Evolutionary conservation across 1,140 invertebrate genomes (phyloP), one percentile per base, ranked within the genome.

Genomic region (Brevipalpus yothersi): DNA sequence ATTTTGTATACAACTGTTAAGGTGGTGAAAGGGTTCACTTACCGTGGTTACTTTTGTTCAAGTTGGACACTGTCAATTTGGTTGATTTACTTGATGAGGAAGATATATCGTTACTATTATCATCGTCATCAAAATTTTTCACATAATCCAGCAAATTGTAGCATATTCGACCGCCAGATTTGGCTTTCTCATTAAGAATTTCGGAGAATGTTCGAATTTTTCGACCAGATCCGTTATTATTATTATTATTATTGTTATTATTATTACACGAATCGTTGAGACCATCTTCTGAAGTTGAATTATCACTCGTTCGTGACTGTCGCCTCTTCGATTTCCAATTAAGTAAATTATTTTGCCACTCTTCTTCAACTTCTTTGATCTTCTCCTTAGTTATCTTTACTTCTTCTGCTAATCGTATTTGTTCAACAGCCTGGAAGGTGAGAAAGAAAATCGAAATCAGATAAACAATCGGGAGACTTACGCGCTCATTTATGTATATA

Each of bases 271-370:
- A 2, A n/a, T 51, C 49, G 17, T 17, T 9, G 9, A n/a, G 9
- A 3, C 13, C 12, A 19, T 51, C 49, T 19, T 9, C 21, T 19
- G n/a, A 10, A 51, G 43, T 45, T 17, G 49, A 17, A 17, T 19
- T 19, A 51, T 51, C 21, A 51, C n/a, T 51, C 12, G 15, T 10
- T 17, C 40, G 9, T 41, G 19, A 88, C 59, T 64, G 61, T 77
- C 85, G 79, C 65, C 87, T 76, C 62, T 82, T 86, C 63, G 82
- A 85, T 73, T 90, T 91, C 87, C 87, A 91, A 73, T 86, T 88
- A 72, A 90, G 85, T 72, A 91, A 75, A 74, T 90, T 90, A 85
- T 89, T 72, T 19, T 67, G 66, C 66, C 66, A 67, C 62, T 67
- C 66, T 59, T 67, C 66, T 60, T 67, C 66, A n/a, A 64, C 65